Percentiles rank a stretch among this genome's conserved stretches.
These are phyloP conservation scores for Apotomis capreana DNA, from an alignment of 2,888 invertebrate species.

Conservation along the genomic window DNA sequence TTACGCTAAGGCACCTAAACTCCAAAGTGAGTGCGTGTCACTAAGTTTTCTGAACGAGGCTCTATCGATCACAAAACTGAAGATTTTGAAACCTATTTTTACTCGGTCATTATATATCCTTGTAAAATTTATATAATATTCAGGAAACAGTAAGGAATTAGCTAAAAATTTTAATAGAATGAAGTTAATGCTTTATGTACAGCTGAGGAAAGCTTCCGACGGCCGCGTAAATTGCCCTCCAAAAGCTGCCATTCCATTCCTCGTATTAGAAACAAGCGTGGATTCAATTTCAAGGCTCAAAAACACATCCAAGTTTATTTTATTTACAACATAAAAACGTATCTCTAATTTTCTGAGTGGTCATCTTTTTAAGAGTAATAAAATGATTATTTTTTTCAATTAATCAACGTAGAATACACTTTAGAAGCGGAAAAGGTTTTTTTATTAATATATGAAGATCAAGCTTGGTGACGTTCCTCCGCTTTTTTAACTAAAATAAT, in stretches of 20 bases:
- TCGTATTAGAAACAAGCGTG: constrained; percentile 18
- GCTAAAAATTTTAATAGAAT: constrained; percentile 14
- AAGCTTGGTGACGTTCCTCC: constrained; percentile 61
- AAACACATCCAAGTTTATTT: neutral
- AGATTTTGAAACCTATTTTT: neutral
- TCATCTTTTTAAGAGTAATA: neutral
- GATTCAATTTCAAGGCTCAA: neutral
- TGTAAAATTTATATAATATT: constrained; percentile 2
- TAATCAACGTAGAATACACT: constrained; percentile 12
- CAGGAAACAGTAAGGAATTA: constrained; percentile 1
- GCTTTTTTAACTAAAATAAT: constrained; percentile 62
- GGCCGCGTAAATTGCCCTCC: constrained; percentile 33
- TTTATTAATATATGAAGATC: constrained; percentile 18
- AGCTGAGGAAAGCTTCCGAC: constrained; percentile 37
- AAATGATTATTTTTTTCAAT: neutral
- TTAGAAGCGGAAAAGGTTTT: constrained; percentile 31
- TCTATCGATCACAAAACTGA: too few species aligned
- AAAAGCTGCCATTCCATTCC: constrained; percentile 21
- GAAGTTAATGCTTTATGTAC: constrained; percentile 17
- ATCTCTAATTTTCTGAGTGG: neutral
- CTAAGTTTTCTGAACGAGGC: neutral
- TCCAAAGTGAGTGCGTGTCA: neutral
- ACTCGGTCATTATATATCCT: neutral
- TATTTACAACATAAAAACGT: neutral
- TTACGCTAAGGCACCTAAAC: too few species aligned